Conservation (phyloP, 2,113 vertebrate genomes). For the Lethenteron reissneri region DNA sequence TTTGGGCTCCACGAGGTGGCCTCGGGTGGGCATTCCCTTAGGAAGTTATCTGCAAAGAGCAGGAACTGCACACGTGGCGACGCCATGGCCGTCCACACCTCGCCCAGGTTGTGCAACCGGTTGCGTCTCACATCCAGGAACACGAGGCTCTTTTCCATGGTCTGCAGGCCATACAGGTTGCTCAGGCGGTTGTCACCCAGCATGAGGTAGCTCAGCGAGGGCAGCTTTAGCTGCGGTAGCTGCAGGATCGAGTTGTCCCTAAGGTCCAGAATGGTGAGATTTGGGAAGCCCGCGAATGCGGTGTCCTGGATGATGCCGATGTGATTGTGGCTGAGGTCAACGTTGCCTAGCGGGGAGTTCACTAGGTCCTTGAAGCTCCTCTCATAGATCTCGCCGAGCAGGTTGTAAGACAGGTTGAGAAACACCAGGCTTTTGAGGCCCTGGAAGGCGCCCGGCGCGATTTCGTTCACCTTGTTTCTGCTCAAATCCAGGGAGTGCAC, state of each 20-base stretch:
- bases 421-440: slow-evolving; percentile 10
- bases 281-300: slow-evolving; percentile 8
- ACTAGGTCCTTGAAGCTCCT: slow-evolving; percentile 7
- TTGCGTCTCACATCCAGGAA: slow-evolving; percentile 14
- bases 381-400: slow-evolving; percentile 12
- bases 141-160: slow-evolving; percentile 7
- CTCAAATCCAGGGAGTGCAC: slow-evolving; percentile 11
- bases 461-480: slow-evolving; percentile 11
- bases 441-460: slow-evolving; percentile 10
- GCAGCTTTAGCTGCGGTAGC: slow-evolving; percentile 7
- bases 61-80: slow-evolving; percentile 9
- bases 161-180: slow-evolving; percentile 7
- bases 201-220: slow-evolving; percentile 8
- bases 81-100: slow-evolving; percentile 6
- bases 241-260: slow-evolving; percentile 11
- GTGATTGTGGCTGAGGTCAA: slow-evolving; percentile 14
- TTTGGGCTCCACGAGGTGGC: not conserved
- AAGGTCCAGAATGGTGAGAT: slow-evolving; percentile 11
- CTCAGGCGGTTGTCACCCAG: slow-evolving; percentile 12
- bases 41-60: slow-evolving; percentile 9
- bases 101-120: slow-evolving; percentile 9
- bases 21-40: slow-evolving; percentile 5
- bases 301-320: slow-evolving; percentile 12
- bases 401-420: slow-evolving; percentile 15
- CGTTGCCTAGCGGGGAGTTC: not conserved